Evolutionary conservation across 1,140 invertebrate genomes (phyloP).

Genomic region (Gryon sp.): DNA sequence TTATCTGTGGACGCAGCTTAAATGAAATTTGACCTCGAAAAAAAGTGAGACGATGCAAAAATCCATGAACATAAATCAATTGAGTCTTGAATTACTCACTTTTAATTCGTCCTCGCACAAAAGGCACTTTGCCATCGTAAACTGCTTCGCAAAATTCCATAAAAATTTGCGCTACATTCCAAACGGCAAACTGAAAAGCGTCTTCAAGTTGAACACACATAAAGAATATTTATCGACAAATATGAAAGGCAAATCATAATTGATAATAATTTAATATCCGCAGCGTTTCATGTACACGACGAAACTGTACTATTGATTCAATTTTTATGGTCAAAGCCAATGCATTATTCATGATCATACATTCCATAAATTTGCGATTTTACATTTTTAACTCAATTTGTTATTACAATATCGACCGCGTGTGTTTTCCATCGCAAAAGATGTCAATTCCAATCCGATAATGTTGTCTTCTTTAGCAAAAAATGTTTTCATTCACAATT

Average conservation of each 20-base stretch:
- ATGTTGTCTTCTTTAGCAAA: background rate
- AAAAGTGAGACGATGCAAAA: background rate
- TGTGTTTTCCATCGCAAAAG: slow-evolving; percentile 15
- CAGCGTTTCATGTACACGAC: slow-evolving; percentile 37
- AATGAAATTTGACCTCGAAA: slow-evolving; percentile 11
- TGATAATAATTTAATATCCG: slow-evolving; percentile 57
- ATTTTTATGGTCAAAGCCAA: slow-evolving; percentile 58
- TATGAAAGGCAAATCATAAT: slow-evolving; percentile 59
- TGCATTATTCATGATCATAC: slow-evolving; percentile 51
- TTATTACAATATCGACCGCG: slow-evolving; percentile 46
- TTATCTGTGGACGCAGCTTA: background rate
- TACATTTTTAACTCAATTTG: slow-evolving; percentile 59
- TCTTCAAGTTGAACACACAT: slow-evolving; percentile 36
- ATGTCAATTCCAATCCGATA: slow-evolving; percentile 36
- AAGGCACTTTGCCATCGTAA: slow-evolving; percentile 33
- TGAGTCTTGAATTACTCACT: slow-evolving; percentile 25
- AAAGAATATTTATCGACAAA: slow-evolving; percentile 59
- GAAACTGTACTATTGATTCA: slow-evolving; percentile 53
- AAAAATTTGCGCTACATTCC: slow-evolving; percentile 39
- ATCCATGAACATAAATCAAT: slow-evolving; percentile 35
- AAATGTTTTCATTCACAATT: too few species aligned
- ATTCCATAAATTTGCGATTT: slow-evolving; percentile 59
- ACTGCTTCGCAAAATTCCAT: slow-evolving; percentile 26
- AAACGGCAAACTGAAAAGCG: slow-evolving; percentile 19
- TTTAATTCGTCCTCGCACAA: slow-evolving; percentile 42